phyloP scores from a whole-genome alignment of 2,888 invertebrate species.

The Lepeophtheirus nordmannii region DNA sequence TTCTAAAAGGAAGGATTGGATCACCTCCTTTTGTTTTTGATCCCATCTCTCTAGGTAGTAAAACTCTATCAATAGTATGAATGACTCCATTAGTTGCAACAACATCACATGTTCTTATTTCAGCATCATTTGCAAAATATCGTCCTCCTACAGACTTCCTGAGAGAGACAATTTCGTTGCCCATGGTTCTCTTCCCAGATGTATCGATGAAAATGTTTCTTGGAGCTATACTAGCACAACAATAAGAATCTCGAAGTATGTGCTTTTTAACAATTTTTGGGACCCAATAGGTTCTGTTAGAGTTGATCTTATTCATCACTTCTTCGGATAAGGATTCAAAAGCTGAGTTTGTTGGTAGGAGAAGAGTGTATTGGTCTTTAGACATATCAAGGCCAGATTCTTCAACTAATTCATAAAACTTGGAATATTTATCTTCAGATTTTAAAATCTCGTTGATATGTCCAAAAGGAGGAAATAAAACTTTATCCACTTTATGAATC shows the following conservation, averaged over 20 bases:
- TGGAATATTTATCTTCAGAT: conserved; percentile 36
- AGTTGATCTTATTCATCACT: conserved; percentile 36
- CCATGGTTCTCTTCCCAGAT: conserved; percentile 30
- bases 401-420: conserved; percentile 36
- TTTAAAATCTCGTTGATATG: conserved; percentile 40
- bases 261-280: neutral
- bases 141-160: conserved; percentile 31
- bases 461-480: conserved; percentile 41
- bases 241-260: conserved; percentile 35
- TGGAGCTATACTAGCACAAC: conserved; percentile 36
- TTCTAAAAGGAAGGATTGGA: neutral
- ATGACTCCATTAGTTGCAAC: conserved; percentile 34
- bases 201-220: conserved; percentile 25
- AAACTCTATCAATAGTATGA: conserved; percentile 33
- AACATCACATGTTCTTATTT: conserved; percentile 34
- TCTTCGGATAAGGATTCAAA: conserved; percentile 40
- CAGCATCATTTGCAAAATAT: conserved; percentile 32
- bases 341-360: conserved; percentile 45
- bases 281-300: neutral
- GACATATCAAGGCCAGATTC: conserved; percentile 40
- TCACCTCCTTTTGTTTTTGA: neutral
- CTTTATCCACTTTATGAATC: conserved; percentile 48
- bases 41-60: conserved; percentile 3
- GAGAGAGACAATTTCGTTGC: conserved; percentile 32
- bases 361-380: conserved; percentile 40